These are phyloP conservation scores for Neodiprion fabricii DNA, from an alignment of 1,140 invertebrate genomes.

Conservation along the genomic window DNA sequence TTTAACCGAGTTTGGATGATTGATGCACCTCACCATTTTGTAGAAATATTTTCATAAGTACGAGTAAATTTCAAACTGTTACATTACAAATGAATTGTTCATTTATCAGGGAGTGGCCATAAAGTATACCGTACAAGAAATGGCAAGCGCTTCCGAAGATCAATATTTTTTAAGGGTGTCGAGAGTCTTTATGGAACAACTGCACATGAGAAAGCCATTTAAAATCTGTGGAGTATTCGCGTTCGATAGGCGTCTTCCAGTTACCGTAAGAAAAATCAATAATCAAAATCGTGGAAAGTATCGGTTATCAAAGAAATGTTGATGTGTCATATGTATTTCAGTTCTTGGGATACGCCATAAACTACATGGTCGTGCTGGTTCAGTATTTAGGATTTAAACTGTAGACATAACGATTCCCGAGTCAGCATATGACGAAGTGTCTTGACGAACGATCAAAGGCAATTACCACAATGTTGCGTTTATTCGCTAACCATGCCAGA, in stretches of 20 bases:
- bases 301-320: not conserved
- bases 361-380: not conserved
- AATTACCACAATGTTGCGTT: no score
- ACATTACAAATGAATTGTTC: no score
- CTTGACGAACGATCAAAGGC: no score
- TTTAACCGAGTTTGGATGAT: no score
- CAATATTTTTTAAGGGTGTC: not conserved
- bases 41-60: no score
- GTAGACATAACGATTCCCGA: not conserved
- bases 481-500: no score
- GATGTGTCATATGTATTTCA: constrained; percentile 6
- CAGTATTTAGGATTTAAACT: not conserved
- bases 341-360: not conserved
- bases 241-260: not conserved
- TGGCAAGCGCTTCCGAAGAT: not conserved
- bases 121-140: constrained; percentile 6
- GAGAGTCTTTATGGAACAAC: not conserved
- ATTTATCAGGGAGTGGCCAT: not conserved
- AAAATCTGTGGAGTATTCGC: not conserved
- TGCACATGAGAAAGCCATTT: not conserved
- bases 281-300: not conserved
- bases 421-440: no score
- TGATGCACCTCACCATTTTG: no score
- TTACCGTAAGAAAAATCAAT: not conserved
- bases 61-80: no score